Base-by-base conservation (phyloP, 2,113 vertebrate genomes). In the Dolichallabes microphthalmus region DNA sequence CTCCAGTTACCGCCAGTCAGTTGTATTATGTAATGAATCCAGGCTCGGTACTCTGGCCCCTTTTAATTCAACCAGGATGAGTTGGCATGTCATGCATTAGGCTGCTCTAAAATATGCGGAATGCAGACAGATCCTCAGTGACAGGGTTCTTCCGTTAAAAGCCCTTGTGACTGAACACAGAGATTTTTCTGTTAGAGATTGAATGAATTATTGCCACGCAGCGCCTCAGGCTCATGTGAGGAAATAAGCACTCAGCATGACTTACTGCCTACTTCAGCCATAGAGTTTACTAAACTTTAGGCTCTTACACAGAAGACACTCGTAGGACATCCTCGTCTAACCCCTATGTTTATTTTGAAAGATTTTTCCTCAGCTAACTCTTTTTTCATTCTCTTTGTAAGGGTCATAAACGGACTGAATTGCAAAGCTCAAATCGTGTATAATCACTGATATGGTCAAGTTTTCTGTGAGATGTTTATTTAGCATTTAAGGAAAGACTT, bases 61-160 rank as follows among this genome's bases (percentile, higher is more conserved):
- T 53, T 63, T 79, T 79, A 60, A 60, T 84, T 53, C 74, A 77
- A 39, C 45, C 27, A 32, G 58, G 82, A 75, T 84, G 39, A 83
- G 15, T 39, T 1, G 20, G 35, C 76, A 60, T 39, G 19, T 60
- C 55, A 39, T 60, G 64, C 77, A 69, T 58, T 64, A 35, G 52
- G 60, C 27, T 60, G 64, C 76, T 39, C n/a, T 84, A 57, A 86
- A 84, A 77, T 60, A 66, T 45, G 55, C 32, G 77, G 52, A 53
- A 68, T 5, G 50, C 64, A 84, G 87, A 88, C 66, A 75, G 39
- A 84, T 83, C 80, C 27, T 74, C 61, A 60, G 52, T 86, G 69
- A 84, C 85, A 85, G 25, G 60, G 68, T 52, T 22, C 61, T 84
- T 82, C 79, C 60, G 45, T 80, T 83, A 87, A 89, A 86, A 89